Evolutionary conservation across 1,140 invertebrate genomes (phyloP).

Genomic region (Frieseomelitta varia): DNA sequence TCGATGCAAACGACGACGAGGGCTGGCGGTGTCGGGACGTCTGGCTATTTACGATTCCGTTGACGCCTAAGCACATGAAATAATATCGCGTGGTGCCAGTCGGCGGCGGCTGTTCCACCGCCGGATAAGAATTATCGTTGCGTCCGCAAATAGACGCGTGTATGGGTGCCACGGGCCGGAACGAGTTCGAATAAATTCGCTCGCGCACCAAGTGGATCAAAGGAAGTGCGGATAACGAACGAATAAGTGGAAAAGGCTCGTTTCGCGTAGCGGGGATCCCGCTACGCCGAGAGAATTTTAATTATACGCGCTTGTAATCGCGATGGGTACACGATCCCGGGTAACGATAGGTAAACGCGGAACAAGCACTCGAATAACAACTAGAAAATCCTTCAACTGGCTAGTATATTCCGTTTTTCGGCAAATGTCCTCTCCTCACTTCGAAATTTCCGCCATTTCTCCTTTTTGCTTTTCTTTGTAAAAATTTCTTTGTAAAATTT

Average conservation of each 20-base stretch:
- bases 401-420: no score
- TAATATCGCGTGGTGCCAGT: slow-evolving; percentile 61
- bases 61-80: slow-evolving; percentile 60
- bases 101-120: neutral
- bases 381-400: neutral
- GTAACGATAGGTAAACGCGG: slow-evolving; percentile 15
- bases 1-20: slow-evolving; percentile 40
- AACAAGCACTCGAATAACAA: slow-evolving; percentile 5
- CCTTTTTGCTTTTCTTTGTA: neutral
- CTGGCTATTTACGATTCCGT: slow-evolving; percentile 54
- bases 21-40: slow-evolving; percentile 11
- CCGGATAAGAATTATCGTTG: slow-evolving; percentile 60
- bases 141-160: slow-evolving; percentile 39
- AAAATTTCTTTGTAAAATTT: neutral
- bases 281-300: slow-evolving; percentile 17
- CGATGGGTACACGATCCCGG: neutral
- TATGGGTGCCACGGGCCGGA: slow-evolving; percentile 6
- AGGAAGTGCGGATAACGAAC: slow-evolving; percentile 45
- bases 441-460: neutral
- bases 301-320: slow-evolving; percentile 4
- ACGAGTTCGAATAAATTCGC: slow-evolving; percentile 53
- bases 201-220: slow-evolving; percentile 50
- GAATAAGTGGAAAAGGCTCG: slow-evolving; percentile 10
- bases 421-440: neutral
- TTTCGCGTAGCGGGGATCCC: neutral